Conservation (phyloP, 2,797 vertebrate genomes). For the Lycodopsis pacificus region DNA sequence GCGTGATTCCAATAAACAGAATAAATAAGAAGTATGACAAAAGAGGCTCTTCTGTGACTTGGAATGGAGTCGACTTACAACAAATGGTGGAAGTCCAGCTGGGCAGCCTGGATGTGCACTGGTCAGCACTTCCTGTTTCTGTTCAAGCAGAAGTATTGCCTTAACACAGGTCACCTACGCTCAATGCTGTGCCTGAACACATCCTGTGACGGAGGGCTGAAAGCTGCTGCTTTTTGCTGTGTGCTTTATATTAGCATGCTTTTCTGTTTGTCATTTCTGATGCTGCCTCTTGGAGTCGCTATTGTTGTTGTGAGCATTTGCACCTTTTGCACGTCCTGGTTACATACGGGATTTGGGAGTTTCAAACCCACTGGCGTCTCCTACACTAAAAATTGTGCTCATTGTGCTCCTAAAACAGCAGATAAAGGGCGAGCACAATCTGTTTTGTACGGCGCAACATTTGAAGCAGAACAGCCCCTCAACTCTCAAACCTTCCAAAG, state of each 20-base stretch:
- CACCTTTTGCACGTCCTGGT: background rate
- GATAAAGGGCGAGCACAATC: background rate
- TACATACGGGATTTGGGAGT: background rate
- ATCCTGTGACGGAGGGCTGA: background rate
- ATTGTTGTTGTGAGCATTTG: background rate
- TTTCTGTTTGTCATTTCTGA: background rate
- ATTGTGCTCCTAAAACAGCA: background rate
- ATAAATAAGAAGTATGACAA: too few species aligned
- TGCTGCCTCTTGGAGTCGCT: background rate
- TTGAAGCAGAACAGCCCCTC: background rate
- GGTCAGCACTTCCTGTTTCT: constrained; percentile 53
- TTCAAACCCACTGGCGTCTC: background rate
- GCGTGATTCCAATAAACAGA: constrained; percentile 5
- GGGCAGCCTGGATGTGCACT: constrained; percentile 23
- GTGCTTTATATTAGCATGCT: background rate
- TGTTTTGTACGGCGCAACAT: background rate
- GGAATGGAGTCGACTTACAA: constrained; percentile 14
- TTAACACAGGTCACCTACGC: background rate
- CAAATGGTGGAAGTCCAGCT: constrained; percentile 56
- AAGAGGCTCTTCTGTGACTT: background rate
- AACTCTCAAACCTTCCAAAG: constrained; percentile 28
- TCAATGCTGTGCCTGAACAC: constrained; percentile 18
- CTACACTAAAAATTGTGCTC: background rate
- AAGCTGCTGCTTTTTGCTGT: background rate
- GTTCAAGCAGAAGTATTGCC: constrained; percentile 3